Base-by-base conservation (phyloP, 2,888 invertebrate genomes). In the Mesochorus sp. region DNA sequence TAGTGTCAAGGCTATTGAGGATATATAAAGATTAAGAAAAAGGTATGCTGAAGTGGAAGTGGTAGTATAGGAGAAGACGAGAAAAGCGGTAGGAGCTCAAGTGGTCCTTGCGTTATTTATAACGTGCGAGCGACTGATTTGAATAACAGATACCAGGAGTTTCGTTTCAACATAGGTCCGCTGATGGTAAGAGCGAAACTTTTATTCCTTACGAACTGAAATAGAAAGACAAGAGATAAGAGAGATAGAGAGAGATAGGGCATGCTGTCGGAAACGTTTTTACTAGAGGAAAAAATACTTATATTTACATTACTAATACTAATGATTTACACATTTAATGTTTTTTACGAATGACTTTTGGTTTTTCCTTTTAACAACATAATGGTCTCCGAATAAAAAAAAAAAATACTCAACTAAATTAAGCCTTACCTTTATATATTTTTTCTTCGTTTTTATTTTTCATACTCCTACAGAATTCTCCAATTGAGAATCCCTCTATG, bases 41-140 rank as follows among this genome's bases (percentile, higher is more conserved):
- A 67, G 21, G 39, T 24, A 31, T 10, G 24, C 34, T 47, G 14
- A n/a, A 49, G 44, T 24, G 17, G 19, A 24, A 62, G 72, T 55
- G 28, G 34, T 34, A 37, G 34, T 14, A 47, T n/a, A n/a, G n/a
- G n/a, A n/a, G 61, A 61, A 8, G 4, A 61, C 12, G 47, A 70
- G 57, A 44, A 49, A 59, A 51, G 1, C n/a, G 47, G 17, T n/a
- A 57, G 12, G 19, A 17, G 42, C 34, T 73, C 26, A 31, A 78
- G 70, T 70, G 51, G 64, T 14, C 59, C 70, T 74, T 61, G 59
- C 53, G 71, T 79, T 79, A 74, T 79, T 71, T 79, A 79, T 71
- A 71, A 71, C 59, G 44, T 61, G 61, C 44, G 53, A 53, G 51
- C 71, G 53, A 47, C 74, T 79, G 61, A 75, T 79, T 79, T 71